Base-by-base conservation (phyloP, 2,113 vertebrate genomes). In the Aspidoscelis tigris region DNA sequence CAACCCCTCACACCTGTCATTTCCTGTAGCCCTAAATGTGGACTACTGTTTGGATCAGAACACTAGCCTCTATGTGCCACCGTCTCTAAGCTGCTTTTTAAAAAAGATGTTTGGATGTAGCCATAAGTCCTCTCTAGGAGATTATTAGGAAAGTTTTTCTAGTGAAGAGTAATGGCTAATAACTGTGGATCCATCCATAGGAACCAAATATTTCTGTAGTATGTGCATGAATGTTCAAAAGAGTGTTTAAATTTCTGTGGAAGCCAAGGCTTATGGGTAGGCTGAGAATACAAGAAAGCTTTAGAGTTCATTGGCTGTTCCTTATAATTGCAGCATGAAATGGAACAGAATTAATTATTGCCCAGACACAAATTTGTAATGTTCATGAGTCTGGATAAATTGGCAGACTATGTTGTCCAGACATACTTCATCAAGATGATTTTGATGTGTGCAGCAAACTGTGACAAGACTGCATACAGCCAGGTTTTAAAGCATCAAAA, bases 371-470 rank as follows among this genome's bases (percentile, higher is more conserved):
- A 64, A 65, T 65, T 47, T 78, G 53, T 84, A 64, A 78, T 72
- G 69, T 78, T 64, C 76, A 72, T 65, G 53, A 47, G 20, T 44
- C 41, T 84, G 68, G 26, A 65, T 84, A 72, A 72, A 84, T 39
- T 84, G 68, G 41, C 55, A 79, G 39, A 44, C 76, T 64, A 12
- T 18, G 41, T 72, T 84, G 69, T 24, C 83, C 41, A 78, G 76
- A 65, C 68, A 84, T 78, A 78, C 76, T 84, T 72, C 26, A 78
- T 78, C 39, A 84, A 78, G 58, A 79, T 84, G 55, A 73, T 39
- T 72, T 78, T 79, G 76, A 72, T 73, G 43, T 78, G 79, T 79
- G 69, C 39, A 50, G 41, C 55, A 73, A 84, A 79, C n/a, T 65
- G 41, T 84, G 53, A 78, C 83, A 84, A 70, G 43, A 72, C 39